These are phyloP conservation scores for Lasioglossum baleicum DNA, from an alignment of 1,140 invertebrate genomes.

Conservation along the genomic window DNA sequence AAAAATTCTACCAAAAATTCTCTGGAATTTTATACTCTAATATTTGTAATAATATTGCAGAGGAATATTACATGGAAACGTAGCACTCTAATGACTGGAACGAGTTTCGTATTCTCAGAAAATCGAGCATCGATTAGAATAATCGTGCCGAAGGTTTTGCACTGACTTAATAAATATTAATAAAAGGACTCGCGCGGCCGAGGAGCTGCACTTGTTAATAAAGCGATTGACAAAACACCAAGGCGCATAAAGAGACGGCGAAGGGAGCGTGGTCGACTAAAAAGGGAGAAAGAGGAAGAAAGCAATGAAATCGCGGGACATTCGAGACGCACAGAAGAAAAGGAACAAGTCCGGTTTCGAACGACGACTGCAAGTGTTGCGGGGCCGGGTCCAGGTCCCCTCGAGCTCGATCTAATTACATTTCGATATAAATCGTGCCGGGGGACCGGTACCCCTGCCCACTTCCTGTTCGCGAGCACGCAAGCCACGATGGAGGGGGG, in stretches of 20 bases:
- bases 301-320: background rate
- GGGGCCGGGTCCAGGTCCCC: background rate
- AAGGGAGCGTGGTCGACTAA: background rate
- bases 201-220: too few species aligned
- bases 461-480: background rate
- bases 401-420: background rate
- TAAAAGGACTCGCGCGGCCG: too few species aligned
- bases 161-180: too few species aligned
- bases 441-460: background rate
- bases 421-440: slow-evolving; percentile 1
- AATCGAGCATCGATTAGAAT: too few species aligned
- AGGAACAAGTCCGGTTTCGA: background rate
- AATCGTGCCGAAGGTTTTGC: too few species aligned
- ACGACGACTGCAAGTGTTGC: background rate
- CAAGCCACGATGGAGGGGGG: background rate
- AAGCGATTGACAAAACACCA: too few species aligned
- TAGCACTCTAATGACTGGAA: too few species aligned
- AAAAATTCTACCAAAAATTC: too few species aligned
- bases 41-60: too few species aligned
- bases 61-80: too few species aligned
- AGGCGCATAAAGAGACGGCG: background rate
- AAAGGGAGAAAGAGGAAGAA: background rate
- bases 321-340: background rate
- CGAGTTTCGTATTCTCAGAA: too few species aligned
- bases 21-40: too few species aligned